Base-by-base conservation (phyloP, 2,888 invertebrate species). In the Bembecia ichneumoniformis region DNA sequence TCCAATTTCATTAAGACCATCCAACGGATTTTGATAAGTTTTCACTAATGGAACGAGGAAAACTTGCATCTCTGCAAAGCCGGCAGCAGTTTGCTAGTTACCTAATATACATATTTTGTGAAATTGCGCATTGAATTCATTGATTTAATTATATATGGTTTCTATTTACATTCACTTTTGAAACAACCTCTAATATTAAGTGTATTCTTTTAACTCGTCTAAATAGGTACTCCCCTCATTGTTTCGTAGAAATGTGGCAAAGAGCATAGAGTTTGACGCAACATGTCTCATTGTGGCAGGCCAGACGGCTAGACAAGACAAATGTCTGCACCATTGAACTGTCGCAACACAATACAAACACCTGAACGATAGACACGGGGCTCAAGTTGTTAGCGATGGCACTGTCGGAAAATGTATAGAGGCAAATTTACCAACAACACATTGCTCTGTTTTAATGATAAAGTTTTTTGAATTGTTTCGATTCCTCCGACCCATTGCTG, bases 321-420 rank as follows among this genome's bases (percentile, higher is more conserved):
- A 66, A 73, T 72, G 66, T 68, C 65, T 73, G 67, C 71, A 62
- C 66, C 67, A 80, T 78, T 73, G 71, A 77, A 64, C 66, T 76
- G 76, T 78, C 74, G 57, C 58, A 56, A 60, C 58, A 68, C 71
- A 68, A 66, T 66, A 63, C 58, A 61, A 58, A 60, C 68, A 71
- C 68, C 71, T 73, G 70, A 74, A 63, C 64, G 69, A 68, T 70
- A 56, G 58, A 51, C 50, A 57, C 51, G 1, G 13, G 5, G 58
- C 58, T 65, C 66, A 68, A 66, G 63, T 55, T 56, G 60, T 64
- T 44, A 47, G 28, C 11, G 46, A 13, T 20, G 10, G 17, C 28
- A 46, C 11, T 20, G 51, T 51, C 49, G 46, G 51, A 47, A 51
- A 49, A 49, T 53, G 50, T 53, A 49, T 52, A 55, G 35, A 50